These are phyloP conservation scores for Arizona elegans DNA, from an alignment of 2,113 vertebrate species.

Conservation along the genomic window DNA sequence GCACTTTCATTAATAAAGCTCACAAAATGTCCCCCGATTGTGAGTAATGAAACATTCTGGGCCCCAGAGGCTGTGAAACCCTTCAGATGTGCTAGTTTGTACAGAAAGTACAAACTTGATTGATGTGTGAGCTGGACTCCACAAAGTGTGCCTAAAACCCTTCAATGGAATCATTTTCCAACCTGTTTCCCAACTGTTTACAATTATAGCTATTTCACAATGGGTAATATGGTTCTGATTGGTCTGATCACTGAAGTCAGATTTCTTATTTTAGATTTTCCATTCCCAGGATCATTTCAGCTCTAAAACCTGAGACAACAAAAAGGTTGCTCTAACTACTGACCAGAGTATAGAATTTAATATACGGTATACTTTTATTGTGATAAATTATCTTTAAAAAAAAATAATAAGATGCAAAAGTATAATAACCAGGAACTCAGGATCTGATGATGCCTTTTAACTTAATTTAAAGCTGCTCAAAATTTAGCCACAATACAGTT, in stretches of 20 bases:
- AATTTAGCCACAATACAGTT: neutral
- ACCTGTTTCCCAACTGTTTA: neutral
- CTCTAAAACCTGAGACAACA: neutral
- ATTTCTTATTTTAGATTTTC: neutral
- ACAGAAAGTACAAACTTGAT: neutral
- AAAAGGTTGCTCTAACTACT: neutral
- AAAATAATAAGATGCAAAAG: neutral
- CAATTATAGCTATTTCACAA: neutral
- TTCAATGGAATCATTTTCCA: neutral
- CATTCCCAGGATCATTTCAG: neutral
- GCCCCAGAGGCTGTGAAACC: neutral
- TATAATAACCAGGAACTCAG: neutral
- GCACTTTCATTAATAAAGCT: conserved; percentile 30
- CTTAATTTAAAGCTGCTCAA: neutral
- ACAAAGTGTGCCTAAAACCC: neutral
- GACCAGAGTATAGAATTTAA: neutral
- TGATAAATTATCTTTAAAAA: neutral
- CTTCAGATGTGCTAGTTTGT: neutral
- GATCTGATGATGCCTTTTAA: neutral
- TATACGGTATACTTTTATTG: neutral
- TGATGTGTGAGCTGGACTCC: neutral
- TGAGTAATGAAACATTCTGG: neutral
- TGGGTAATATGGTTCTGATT: neutral
- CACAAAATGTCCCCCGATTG: neutral
- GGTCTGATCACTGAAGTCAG: neutral